Conservation (phyloP, 1,140 invertebrate species). For the Drosophila azteca region DNA sequence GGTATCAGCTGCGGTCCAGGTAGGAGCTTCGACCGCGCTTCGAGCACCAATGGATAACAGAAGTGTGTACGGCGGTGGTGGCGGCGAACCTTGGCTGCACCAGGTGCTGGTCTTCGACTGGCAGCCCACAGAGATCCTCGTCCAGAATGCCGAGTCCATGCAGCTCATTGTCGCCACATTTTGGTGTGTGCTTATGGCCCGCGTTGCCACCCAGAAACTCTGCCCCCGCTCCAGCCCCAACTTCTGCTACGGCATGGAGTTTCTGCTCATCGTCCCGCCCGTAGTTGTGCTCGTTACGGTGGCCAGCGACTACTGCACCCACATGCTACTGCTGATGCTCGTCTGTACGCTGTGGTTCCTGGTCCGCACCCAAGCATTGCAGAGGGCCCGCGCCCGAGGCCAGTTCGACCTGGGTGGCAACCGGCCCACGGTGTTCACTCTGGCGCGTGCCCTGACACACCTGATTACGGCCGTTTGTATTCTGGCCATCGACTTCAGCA, state of each 20-base stretch:
- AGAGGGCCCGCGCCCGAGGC: conserved; percentile 22
- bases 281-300: conserved; percentile 64
- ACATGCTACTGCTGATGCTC: conserved; percentile 35
- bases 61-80: background rate
- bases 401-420: conserved; percentile 62
- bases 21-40: background rate
- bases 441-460: conserved; percentile 88
- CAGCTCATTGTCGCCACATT: conserved; percentile 56
- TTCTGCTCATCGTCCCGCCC: conserved; percentile 54
- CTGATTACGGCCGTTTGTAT: conserved; percentile 93
- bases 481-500: conserved; percentile 95
- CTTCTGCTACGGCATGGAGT: conserved; percentile 44
- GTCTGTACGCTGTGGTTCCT: conserved; percentile 23
- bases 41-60: background rate
- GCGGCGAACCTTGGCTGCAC: background rate
- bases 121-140: conserved; percentile 25
- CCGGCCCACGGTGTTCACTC: conserved; percentile 52
- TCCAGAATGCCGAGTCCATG: conserved; percentile 36
- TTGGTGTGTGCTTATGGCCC: conserved; percentile 51
- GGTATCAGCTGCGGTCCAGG: background rate
- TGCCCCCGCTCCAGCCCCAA: conserved; percentile 2
- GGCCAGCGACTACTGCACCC: conserved; percentile 27
- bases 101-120: conserved; percentile 32
- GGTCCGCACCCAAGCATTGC: conserved; percentile 6
- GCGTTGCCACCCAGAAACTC: conserved; percentile 34